Percentiles rank a stretch among this genome's conserved stretches.
These are phyloP conservation scores for Nothura maculosa DNA, from an alignment of 2,797 vertebrate genomes.

Conservation along the genomic window DNA sequence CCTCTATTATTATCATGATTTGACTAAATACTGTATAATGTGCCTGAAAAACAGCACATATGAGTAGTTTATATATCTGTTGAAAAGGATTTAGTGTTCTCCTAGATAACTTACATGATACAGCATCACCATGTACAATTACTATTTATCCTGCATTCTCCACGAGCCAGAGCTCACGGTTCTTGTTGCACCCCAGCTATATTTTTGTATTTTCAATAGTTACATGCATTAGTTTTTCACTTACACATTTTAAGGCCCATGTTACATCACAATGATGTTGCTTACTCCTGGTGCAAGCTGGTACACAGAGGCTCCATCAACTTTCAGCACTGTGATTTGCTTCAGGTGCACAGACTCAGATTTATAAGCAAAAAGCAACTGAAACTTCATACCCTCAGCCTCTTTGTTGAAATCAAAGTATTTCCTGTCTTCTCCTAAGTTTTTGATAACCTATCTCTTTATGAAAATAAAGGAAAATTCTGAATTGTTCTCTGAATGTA, in stretches of 20 bases:
- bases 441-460: not conserved
- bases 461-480: not conserved
- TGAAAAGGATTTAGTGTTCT: not conserved
- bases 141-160: not conserved
- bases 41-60: not conserved
- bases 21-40: not conserved
- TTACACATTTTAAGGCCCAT: accelerated
- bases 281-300: not conserved
- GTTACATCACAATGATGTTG: not conserved
- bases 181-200: not conserved
- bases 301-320: not conserved
- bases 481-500: not conserved
- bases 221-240: not conserved
- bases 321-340: not conserved
- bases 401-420: not conserved
- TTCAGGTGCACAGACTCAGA: not conserved
- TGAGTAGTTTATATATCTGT: not conserved
- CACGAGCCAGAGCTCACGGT: not conserved
- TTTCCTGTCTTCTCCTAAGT: not conserved
- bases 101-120: not conserved
- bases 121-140: not conserved
- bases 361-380: not conserved
- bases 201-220: not conserved
- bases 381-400: not conserved
- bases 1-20: not conserved